Evolutionary conservation across 2,797 vertebrate species (phyloP).

Genomic region (Danio aesculapii): DNA sequence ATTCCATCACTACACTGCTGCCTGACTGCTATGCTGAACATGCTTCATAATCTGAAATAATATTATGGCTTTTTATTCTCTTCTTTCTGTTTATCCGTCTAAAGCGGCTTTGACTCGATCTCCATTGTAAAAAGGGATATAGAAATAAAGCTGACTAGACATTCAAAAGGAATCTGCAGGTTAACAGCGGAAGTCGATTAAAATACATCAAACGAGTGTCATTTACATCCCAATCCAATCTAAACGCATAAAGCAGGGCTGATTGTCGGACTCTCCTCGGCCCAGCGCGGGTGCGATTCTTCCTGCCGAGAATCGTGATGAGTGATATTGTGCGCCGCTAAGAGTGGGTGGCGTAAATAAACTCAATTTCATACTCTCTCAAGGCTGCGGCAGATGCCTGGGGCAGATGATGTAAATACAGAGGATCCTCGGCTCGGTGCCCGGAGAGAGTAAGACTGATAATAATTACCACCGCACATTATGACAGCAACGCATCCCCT

Average conservation of each 20-base stretch:
- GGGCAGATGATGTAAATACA: slow-evolving; percentile 62
- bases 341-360: slow-evolving; percentile 65
- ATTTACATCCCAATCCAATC: slow-evolving; percentile 24
- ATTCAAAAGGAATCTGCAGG: slow-evolving; percentile 8
- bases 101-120: too few relatives aligned
- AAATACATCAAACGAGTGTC: slow-evolving; percentile 14
- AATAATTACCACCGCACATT: slow-evolving; percentile 49
- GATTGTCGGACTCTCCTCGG: slow-evolving; percentile 5
- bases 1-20: too few relatives aligned
- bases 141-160: too few relatives aligned
- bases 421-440: slow-evolving; percentile 22
- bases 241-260: slow-evolving; percentile 2
- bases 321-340: slow-evolving; percentile 44
- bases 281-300: neutral
- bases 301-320: slow-evolving; percentile 21
- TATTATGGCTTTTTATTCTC: too few relatives aligned
- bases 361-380: slow-evolving; percentile 63
- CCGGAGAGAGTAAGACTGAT: slow-evolving; percentile 39
- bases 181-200: slow-evolving; percentile 11
- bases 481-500: slow-evolving; percentile 3
- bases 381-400: slow-evolving; percentile 58
- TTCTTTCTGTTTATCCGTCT: too few relatives aligned
- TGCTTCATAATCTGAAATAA: too few relatives aligned
- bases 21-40: too few relatives aligned
- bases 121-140: too few relatives aligned